phyloP scores from a whole-genome alignment of 2,113 vertebrate genomes.

The Apodemus sylvaticus region DNA sequence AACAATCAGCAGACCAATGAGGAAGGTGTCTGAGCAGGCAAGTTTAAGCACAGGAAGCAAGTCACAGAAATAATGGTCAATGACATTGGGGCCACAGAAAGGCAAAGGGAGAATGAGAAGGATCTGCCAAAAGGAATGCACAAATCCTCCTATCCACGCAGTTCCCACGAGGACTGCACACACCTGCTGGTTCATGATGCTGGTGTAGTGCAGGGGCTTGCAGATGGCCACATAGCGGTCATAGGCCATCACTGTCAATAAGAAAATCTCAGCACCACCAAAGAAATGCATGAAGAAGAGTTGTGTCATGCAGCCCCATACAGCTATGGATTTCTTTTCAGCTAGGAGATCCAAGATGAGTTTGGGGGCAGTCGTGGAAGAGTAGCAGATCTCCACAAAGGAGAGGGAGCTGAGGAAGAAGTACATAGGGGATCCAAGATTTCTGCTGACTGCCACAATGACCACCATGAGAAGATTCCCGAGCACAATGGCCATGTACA shows the following conservation, averaged over 20 bases:
- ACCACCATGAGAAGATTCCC: constrained; percentile 61
- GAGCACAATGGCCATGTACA: constrained; percentile 57
- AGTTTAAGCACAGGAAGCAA: constrained; percentile 17
- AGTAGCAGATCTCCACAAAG: constrained; percentile 73
- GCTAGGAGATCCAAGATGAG: neutral
- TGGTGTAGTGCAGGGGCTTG: constrained; percentile 62
- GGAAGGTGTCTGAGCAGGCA: constrained; percentile 18
- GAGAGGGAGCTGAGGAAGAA: constrained; percentile 72
- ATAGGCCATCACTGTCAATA: constrained; percentile 70
- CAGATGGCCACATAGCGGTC: constrained; percentile 56
- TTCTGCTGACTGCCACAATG: constrained; percentile 27
- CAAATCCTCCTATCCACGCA: neutral
- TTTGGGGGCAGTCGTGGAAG: constrained; percentile 6
- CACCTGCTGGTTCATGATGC: neutral
- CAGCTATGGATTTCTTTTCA: constrained; percentile 47
- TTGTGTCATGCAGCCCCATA: constrained; percentile 64
- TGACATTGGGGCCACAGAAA: neutral
- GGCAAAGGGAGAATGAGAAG: neutral
- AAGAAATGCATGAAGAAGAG: constrained; percentile 68
- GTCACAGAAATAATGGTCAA: constrained; percentile 20
- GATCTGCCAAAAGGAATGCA: neutral
- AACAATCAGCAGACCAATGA: constrained; percentile 53
- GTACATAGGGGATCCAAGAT: constrained; percentile 73
- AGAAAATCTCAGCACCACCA: constrained; percentile 49
- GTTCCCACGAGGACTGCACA: neutral